These are phyloP conservation scores for Anarsia innoxiella DNA, from an alignment of 2,888 invertebrate species.

Conservation along the genomic window DNA sequence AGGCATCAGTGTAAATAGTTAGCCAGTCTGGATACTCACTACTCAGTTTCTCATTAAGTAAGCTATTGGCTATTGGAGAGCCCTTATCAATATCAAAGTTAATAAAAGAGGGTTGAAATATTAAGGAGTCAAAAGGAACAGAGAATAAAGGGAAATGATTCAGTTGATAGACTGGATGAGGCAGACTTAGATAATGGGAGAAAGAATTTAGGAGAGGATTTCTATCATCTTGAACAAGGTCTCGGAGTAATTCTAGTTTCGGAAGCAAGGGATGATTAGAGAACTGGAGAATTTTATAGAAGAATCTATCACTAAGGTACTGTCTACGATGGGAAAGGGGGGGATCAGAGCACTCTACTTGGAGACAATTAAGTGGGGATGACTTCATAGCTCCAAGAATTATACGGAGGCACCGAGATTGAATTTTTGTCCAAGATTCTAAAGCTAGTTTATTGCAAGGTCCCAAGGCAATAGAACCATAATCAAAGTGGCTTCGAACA, in stretches of 20 bases:
- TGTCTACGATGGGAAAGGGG: constrained; percentile 10
- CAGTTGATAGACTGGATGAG: neutral
- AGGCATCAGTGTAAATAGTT: constrained; percentile 1
- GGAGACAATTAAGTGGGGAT: constrained; percentile 17
- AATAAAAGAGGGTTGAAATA: neutral
- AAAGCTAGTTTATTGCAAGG: constrained; percentile 17
- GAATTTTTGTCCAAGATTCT: constrained; percentile 9
- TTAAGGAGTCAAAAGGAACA: neutral
- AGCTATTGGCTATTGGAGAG: neutral
- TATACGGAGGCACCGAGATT: constrained; percentile 15
- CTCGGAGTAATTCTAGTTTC: neutral
- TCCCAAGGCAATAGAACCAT: constrained; percentile 8
- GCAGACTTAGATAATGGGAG: neutral
- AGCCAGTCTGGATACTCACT: neutral
- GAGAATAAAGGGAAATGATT: neutral
- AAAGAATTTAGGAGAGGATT: neutral
- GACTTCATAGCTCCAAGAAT: constrained; percentile 24
- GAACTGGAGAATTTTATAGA: constrained; percentile 1
- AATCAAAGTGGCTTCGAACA: constrained; percentile 19
- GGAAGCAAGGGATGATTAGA: constrained; percentile 1
- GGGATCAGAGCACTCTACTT: constrained; percentile 13
- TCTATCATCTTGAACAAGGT: neutral
- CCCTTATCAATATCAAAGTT: neutral
- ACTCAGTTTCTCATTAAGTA: neutral
- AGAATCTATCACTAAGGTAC: constrained; percentile 7